Evolutionary conservation across 2,888 invertebrate species (phyloP).

Genomic region (Diarsia brunnea): DNA sequence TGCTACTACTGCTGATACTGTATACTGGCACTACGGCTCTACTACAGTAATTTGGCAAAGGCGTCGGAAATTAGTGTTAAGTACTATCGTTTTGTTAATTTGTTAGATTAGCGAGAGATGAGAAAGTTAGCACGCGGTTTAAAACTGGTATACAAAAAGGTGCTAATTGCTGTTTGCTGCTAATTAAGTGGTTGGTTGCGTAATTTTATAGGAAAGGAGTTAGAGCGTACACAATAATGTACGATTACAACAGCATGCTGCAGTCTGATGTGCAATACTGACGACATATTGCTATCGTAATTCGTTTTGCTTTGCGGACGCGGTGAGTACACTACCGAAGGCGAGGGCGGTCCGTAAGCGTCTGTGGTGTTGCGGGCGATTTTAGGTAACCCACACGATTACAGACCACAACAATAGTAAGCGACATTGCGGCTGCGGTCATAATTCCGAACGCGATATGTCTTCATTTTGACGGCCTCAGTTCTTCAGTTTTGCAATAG

Average conservation of each 20-base stretch:
- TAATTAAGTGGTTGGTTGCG: constrained; percentile 34
- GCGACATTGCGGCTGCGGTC: not conserved
- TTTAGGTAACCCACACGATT: not conserved
- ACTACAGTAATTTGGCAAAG: not conserved
- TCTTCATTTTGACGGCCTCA: not conserved
- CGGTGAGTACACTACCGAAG: not conserved
- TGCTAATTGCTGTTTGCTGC: constrained; percentile 32
- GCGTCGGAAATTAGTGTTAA: not conserved
- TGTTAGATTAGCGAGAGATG: constrained; percentile 3
- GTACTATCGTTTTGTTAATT: constrained; percentile 14
- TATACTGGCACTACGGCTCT: not conserved
- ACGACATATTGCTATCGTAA: not conserved
- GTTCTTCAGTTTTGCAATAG: not conserved
- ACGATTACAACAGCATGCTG: not conserved
- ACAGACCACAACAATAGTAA: not conserved
- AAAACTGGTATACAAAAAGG: constrained; percentile 18
- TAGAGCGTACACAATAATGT: constrained; percentile 1
- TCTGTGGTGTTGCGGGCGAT: not conserved
- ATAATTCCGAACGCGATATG: not conserved
- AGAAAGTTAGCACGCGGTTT: constrained; percentile 26
- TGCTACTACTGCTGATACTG: not conserved
- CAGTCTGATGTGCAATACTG: constrained; percentile 18
- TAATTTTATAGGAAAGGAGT: constrained; percentile 28
- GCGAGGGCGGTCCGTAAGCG: not conserved
- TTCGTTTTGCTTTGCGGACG: constrained; percentile 17